Evolutionary conservation across 2,113 vertebrate genomes (phyloP), one percentile per base, ranked within the genome.

Genomic region (Centropus unirufus): DNA sequence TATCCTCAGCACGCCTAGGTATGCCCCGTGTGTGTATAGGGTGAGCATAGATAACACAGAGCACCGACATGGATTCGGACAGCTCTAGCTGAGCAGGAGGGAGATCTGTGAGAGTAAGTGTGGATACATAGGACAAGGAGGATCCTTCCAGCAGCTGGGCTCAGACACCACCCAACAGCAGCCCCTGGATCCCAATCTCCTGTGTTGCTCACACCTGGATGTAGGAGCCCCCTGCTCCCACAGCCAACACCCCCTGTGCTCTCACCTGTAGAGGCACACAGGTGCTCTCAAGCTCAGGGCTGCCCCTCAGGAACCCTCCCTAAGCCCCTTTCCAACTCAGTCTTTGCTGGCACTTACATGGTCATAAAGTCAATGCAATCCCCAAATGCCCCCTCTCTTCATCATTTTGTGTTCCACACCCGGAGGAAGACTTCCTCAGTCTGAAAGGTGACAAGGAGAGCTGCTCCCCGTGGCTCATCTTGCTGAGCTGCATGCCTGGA

Each of bases 261-360:
- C 3, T 72, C 13, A 3, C 9, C 36, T 1, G 0, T 5, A 49
- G 66, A 36, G 29, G 67, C 6, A 14, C 0, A 1, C 4, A 23
- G 24, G 15, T 7, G 8, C 23, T 82, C 19, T 68, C 27, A 55
- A 19, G 19, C 52, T 19, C 30, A 58, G 29, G 57, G 40, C 16
- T 63, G 63, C 18, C 27, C 26, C 23, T 70, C 0, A 0, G 57
- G 32, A 17, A 54, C 47, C 10, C 1, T 3, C 23, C 39, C 3
- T 42, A 80, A 82, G 15, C 13, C 13, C 4, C 36, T 36, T 36
- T 36, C 36, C 36, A 36, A 36, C 36, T 36, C 36, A 36, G 36
- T 36, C 36, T 36, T 36, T 36, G 36, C 36, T 63, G 55, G 15
- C 2, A 2, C 15, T 67, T 0, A 0, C 14, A 2, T 15, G 6